Conservation (phyloP, 2,113 vertebrate species). For the Enhydra lutris region DNA sequence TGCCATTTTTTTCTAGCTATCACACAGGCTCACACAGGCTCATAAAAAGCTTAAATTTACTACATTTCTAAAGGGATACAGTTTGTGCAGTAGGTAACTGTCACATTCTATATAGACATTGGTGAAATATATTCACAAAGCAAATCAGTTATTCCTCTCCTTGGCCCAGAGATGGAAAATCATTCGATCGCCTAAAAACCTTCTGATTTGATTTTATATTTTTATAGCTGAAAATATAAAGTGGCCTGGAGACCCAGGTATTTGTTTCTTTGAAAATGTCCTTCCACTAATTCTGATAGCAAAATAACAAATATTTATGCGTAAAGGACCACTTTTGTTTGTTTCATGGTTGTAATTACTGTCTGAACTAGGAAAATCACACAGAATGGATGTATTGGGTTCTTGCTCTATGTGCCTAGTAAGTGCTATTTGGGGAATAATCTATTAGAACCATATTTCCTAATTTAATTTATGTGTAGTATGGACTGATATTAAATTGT, state of each 20-base stretch:
- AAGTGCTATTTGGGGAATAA: background rate
- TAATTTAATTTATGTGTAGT: background rate
- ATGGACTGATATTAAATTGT: background rate
- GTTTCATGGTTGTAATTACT: background rate
- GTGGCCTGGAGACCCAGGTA: background rate
- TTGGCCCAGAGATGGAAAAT: conserved; percentile 59
- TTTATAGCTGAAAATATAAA: conserved; percentile 60
- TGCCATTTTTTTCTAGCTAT: conserved; percentile 37
- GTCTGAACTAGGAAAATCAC: background rate
- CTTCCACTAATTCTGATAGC: background rate
- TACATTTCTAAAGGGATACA: conserved; percentile 51
- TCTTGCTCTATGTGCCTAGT: background rate
- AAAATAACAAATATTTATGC: background rate
- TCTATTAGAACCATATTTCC: background rate
- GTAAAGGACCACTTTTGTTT: background rate
- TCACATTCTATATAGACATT: conserved; percentile 24
- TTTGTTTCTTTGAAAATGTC: background rate
- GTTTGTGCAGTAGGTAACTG: conserved; percentile 50
- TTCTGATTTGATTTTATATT: conserved; percentile 50
- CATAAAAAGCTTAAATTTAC: conserved; percentile 54
- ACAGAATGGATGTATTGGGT: background rate
- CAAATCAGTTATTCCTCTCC: conserved; percentile 26
- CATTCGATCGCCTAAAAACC: conserved; percentile 14
- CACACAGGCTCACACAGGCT: background rate
- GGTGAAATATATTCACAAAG: conserved; percentile 35